Evolutionary conservation across 2,888 invertebrate genomes (phyloP).

Genomic region (Aquatica leii): DNA sequence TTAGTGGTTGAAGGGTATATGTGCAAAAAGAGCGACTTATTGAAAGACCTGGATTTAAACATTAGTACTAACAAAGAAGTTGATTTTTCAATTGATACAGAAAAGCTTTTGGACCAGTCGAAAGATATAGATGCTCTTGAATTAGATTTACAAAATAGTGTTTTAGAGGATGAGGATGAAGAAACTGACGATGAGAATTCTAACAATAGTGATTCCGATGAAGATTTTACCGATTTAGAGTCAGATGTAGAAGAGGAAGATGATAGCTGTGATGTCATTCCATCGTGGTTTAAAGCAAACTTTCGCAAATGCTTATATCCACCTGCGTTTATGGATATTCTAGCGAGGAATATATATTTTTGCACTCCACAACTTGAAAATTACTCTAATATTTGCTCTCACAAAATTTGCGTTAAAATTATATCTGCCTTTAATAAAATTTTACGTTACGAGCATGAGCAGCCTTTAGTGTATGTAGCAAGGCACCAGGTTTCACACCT

Average conservation of each 20-base stretch:
- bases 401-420: slow-evolving; percentile 68
- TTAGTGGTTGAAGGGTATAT: slow-evolving; percentile 72
- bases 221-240: background rate
- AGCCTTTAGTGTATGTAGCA: slow-evolving; percentile 50
- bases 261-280: slow-evolving; percentile 52
- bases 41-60: slow-evolving; percentile 64
- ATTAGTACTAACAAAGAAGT: slow-evolving; percentile 26
- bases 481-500: slow-evolving; percentile 47
- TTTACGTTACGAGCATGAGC: slow-evolving; percentile 43
- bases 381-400: slow-evolving; percentile 67
- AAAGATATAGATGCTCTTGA: slow-evolving; percentile 42
- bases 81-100: slow-evolving; percentile 8
- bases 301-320: slow-evolving; percentile 71
- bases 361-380: slow-evolving; percentile 78
- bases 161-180: slow-evolving; percentile 24
- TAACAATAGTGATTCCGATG: background rate
- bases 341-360: slow-evolving; percentile 70
- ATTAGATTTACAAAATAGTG: slow-evolving; percentile 18
- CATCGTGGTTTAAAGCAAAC: slow-evolving; percentile 72
- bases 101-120: background rate
- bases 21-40: slow-evolving; percentile 65
- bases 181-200: background rate
- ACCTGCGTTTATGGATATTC: slow-evolving; percentile 73
- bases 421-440: slow-evolving; percentile 67
- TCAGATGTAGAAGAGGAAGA: background rate